Conservation (phyloP, 2,113 vertebrate species). For the Tetrax tetrax region DNA sequence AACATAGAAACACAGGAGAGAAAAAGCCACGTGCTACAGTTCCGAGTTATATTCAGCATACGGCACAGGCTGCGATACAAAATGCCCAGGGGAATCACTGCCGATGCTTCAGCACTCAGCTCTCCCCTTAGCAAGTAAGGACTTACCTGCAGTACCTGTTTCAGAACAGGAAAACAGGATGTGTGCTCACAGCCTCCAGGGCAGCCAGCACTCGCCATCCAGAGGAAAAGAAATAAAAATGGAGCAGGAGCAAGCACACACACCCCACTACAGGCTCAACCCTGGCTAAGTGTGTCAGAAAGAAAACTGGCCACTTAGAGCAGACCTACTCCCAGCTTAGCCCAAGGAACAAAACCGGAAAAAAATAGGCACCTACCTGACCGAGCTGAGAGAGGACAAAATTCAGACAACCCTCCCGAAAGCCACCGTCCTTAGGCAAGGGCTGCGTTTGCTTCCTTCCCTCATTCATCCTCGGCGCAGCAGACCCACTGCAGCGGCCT, state of each 20-base stretch:
- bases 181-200: not conserved
- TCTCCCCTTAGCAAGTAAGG: not conserved
- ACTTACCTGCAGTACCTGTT: not conserved
- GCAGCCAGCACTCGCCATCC: not conserved
- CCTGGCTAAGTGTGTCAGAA: not conserved
- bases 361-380: not conserved
- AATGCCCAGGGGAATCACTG: not conserved
- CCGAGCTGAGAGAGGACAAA: not conserved
- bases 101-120: accelerated
- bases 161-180: not conserved
- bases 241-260: not conserved
- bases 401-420: not conserved
- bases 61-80: accelerated
- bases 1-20: not conserved
- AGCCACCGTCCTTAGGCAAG: not conserved
- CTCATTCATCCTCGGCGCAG: not conserved
- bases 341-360: not conserved
- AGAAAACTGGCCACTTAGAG: accelerated
- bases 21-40: not conserved
- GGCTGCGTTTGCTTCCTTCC: not conserved
- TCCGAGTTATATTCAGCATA: not conserved
- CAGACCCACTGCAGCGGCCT: not conserved
- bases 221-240: not conserved
- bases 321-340: not conserved
- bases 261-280: accelerated